A percentile compares a stretch with the other conserved stretches of the same genome.
These are phyloP conservation scores for Uropsilus gracilis DNA, from an alignment of 2,113 vertebrate species.

Conservation along the genomic window DNA sequence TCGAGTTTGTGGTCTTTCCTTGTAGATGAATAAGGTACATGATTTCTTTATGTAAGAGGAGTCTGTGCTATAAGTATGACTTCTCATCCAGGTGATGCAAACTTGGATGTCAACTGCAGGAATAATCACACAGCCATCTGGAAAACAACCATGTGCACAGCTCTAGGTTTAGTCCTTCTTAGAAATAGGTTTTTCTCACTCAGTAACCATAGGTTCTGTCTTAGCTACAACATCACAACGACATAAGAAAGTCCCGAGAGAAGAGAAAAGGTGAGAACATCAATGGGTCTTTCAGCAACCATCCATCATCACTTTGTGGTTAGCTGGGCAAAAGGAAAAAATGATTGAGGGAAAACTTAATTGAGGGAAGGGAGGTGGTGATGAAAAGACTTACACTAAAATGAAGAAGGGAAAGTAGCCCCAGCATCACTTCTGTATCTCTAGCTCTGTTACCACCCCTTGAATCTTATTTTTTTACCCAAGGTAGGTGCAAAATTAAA, in stretches of 20 bases:
- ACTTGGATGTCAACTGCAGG: background rate
- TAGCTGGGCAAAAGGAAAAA: background rate
- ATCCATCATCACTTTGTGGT: background rate
- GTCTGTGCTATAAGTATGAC: background rate
- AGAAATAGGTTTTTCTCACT: background rate
- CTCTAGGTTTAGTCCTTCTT: background rate
- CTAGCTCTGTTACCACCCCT: background rate
- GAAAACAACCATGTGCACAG: background rate
- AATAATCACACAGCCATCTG: background rate
- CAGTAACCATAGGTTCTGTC: background rate
- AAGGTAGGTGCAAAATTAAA: slow-evolving; percentile 40
- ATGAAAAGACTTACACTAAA: background rate
- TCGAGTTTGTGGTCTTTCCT: slow-evolving; percentile 1
- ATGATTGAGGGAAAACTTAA: background rate
- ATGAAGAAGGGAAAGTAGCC: background rate
- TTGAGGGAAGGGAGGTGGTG: background rate
- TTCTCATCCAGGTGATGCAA: background rate
- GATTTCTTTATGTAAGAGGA: background rate
- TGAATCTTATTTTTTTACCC: background rate
- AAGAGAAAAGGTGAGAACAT: background rate
- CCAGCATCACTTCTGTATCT: background rate
- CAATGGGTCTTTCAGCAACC: background rate
- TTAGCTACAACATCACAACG: background rate
- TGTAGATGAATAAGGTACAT: background rate
- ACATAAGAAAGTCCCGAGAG: background rate